Base-by-base conservation (phyloP, 2,113 vertebrate genomes). In the Myanophis thanlyinensis region DNA sequence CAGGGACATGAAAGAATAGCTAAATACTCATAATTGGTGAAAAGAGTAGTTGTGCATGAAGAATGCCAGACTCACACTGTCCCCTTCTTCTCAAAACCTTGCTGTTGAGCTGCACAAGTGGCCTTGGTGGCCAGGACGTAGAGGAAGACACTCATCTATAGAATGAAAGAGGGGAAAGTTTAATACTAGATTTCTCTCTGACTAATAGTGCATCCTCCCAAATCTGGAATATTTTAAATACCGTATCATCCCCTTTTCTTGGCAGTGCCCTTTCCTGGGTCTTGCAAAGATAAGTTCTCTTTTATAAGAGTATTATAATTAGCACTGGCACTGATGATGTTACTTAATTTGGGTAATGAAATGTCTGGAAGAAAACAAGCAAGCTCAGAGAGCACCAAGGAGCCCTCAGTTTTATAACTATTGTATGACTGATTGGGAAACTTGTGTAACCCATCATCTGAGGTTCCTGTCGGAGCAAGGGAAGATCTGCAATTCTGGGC, bases 1-100 rank as follows among this genome's bases (percentile, higher is more conserved):
- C 8, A 89, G 48, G 87, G 49, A 48, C 46, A 62, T 35, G 49
- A 35, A 0, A 53, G 23, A 30, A 53, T 52, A 59, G 44, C 25
- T 80, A n/a, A 47, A 9, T 53, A 47, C 52, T 35, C 53, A 35
- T 13, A 30, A 35, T 23, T 5, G 5, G 25, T 40, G 12, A 18
- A 48, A 7, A 13, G 8, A 51, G 54, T 15, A 89, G 44, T 44
- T 44, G n/a, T 27, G 22, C 30, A 20, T 85, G 10, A 88, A n/a
- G 47, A 52, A 54, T 8, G 15, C 35, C 49, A 22, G 56, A 98
- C 99, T 99, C 97, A 99, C 99, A 96, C 97, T 0, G 97, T 97
- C 22, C 97, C 97, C 92, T 98, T 99, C 98, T 99, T 99, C 96
- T 99, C 98, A 0, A 98, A 98, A 95, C 98, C 98, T 96, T 98